Base-by-base conservation (phyloP, 2,797 vertebrate genomes). In the Sphenodon punctatus region DNA sequence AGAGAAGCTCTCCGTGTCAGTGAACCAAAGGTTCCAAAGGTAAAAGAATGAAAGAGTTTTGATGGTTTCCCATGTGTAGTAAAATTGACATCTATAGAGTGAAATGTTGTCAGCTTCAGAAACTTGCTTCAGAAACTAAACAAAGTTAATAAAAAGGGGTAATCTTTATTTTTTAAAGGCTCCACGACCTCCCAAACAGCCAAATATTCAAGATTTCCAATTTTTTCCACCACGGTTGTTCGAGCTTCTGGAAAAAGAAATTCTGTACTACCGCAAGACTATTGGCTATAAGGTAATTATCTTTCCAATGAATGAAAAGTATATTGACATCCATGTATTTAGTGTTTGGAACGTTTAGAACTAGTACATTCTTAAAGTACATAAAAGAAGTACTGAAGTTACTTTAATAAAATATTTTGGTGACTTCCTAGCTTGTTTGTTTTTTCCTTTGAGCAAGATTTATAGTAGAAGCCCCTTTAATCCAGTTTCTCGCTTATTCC, bases 181-280 rank as follows among this genome's bases (percentile, higher is more conserved):
- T 84, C 97, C 97, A 45, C 94, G 97, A 77, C 97, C 97, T 84
- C 96, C 97, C 15, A 97, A 97, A 86, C 97, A 97, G 82, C 97
- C 97, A 79, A 97, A 97, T 91, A 97, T 97, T 93, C 97, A 97
- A 86, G 97, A 97, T 93, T 97, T 97, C 89, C 97, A 97, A 32
- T 97, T 97, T 91, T 97, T 97, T 60, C 97, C 97, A 38, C 97
- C 97, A 42, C 95, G 96, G 60, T 94, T 97, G 69, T 97, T 97
- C 94, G 97, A 97, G 76, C 94, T 97, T 75, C 93, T 97, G 85
- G 97, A 97, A 88, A 97, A 97, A 93, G 97, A 97, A 94, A 97
- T 97, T 89, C 94, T 97, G 30, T 96, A 97, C 89, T 97, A 97
- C 87, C 96, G 97, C 82, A 97, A 97, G 91, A 97, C 96, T 46